Evolutionary conservation across 2,797 vertebrate genomes (phyloP).

Genomic region (Paratrypauchen microcephalus): DNA sequence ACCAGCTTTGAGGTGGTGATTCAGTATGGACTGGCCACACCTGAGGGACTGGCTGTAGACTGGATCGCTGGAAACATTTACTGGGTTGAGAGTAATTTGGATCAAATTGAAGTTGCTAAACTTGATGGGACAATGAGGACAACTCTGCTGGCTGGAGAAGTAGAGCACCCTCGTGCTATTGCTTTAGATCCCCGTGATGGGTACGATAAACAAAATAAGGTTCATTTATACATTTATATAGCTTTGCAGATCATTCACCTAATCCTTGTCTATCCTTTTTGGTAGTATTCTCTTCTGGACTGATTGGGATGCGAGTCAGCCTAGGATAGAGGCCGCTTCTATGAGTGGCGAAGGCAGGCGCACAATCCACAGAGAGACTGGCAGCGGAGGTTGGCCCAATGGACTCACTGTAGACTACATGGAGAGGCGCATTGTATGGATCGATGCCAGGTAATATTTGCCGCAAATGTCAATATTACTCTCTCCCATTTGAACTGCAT

Average conservation of each 20-base stretch:
- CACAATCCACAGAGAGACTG: slow-evolving; percentile 93
- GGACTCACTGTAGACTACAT: slow-evolving; percentile 97
- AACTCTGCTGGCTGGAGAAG: slow-evolving; percentile 92
- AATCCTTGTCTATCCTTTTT: slow-evolving; percentile 20
- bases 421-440: slow-evolving; percentile 96
- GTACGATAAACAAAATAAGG: slow-evolving; percentile 67
- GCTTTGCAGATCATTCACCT: neutral
- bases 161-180: slow-evolving; percentile 94
- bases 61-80: slow-evolving; percentile 99
- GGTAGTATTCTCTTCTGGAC: slow-evolving; percentile 96
- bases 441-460: slow-evolving; percentile 88
- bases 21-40: slow-evolving; percentile 93
- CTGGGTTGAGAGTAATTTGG: slow-evolving; percentile 98
- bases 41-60: slow-evolving; percentile 94
- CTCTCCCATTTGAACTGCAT: slow-evolving; percentile 15
- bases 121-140: slow-evolving; percentile 94
- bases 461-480: slow-evolving; percentile 11
- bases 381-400: slow-evolving; percentile 95
- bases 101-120: slow-evolving; percentile 98
- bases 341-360: slow-evolving; percentile 93
- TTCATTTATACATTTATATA: neutral
- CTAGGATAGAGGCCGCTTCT: slow-evolving; percentile 94
- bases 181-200: slow-evolving; percentile 94
- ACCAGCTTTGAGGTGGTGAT: slow-evolving; percentile 98
- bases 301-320: slow-evolving; percentile 94